phyloP scores from a whole-genome alignment of 2,797 vertebrate genomes.

The Taenioides sp. region DNA sequence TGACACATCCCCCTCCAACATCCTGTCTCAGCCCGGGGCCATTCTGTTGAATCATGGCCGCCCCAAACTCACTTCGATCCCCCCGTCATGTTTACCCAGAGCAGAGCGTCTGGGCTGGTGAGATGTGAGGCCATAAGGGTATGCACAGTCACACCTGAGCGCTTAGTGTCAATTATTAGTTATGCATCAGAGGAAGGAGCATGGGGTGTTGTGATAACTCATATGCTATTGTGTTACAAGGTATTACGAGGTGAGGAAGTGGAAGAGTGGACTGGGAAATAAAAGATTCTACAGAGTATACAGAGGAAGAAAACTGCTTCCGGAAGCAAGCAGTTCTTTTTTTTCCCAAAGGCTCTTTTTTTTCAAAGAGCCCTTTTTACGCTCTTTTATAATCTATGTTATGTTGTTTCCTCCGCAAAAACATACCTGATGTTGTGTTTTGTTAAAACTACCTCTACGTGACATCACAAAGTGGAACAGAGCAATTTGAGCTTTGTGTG shows the following conservation, averaged over 20 bases:
- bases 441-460: too few species aligned
- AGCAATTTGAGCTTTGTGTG: too few species aligned
- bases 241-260: constrained; percentile 13
- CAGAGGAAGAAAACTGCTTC: constrained; percentile 22
- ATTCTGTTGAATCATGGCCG: constrained; percentile 71
- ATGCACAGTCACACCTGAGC: constrained; percentile 50
- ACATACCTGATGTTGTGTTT: too few species aligned
- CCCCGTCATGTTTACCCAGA: constrained; percentile 63
- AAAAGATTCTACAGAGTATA: too few species aligned
- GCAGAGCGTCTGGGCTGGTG: constrained; percentile 24
- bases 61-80: constrained; percentile 64
- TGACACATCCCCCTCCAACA: constrained; percentile 70
- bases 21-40: constrained; percentile 71
- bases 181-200: constrained; percentile 46
- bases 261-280: too few species aligned
- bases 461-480: too few species aligned
- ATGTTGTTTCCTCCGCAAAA: too few species aligned
- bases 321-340: constrained; percentile 45
- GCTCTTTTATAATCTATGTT: too few species aligned
- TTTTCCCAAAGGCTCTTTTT: too few species aligned
- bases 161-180: constrained; percentile 65
- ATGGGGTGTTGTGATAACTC: constrained; percentile 56
- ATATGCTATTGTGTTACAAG: constrained; percentile 63
- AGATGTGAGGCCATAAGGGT: constrained; percentile 27
- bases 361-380: too few species aligned